Evolutionary conservation across 2,797 vertebrate species (phyloP).

Genomic region (Anolis apletophallus): DNA sequence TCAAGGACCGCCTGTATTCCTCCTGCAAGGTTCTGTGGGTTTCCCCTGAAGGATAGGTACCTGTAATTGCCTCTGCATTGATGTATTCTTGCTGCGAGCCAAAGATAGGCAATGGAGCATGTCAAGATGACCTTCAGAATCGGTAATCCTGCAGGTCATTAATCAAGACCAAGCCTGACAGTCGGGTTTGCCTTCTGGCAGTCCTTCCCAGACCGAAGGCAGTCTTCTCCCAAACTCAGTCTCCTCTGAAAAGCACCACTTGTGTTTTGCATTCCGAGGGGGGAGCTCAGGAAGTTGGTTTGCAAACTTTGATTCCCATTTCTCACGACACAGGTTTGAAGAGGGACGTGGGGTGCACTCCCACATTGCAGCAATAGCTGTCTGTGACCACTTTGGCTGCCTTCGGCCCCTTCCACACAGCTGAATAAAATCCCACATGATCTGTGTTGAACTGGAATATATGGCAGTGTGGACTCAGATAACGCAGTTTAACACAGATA

Average conservation of each 20-base stretch:
- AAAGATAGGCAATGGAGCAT: constrained; percentile 24
- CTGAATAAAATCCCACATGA: too few species aligned
- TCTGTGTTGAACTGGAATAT: too few species aligned
- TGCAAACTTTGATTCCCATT: too few species aligned
- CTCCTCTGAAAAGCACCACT: constrained; percentile 40
- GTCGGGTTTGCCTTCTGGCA: constrained; percentile 46
- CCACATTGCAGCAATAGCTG: too few species aligned
- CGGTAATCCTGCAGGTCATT: constrained; percentile 49
- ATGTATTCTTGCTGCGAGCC: background rate
- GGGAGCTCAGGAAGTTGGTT: constrained; percentile 22
- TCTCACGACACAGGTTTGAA: too few species aligned
- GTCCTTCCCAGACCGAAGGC: constrained; percentile 47
- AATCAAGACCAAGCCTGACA: constrained; percentile 45
- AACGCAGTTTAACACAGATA: too few species aligned
- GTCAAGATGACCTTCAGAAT: constrained; percentile 50
- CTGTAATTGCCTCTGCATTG: background rate
- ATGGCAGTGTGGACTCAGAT: too few species aligned
- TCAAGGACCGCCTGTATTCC: too few species aligned
- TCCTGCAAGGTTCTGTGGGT: too few species aligned
- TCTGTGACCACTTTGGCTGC: too few species aligned
- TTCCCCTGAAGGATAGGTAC: background rate
- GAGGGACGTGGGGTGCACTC: too few species aligned
- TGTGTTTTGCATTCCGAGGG: constrained; percentile 52
- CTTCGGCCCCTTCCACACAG: too few species aligned
- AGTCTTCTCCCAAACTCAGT: constrained; percentile 39